Percentiles rank a stretch among this genome's conserved stretches.
Evolutionary conservation across 2,113 vertebrate genomes (phyloP).

Genomic region (Spea bombifrons): DNA sequence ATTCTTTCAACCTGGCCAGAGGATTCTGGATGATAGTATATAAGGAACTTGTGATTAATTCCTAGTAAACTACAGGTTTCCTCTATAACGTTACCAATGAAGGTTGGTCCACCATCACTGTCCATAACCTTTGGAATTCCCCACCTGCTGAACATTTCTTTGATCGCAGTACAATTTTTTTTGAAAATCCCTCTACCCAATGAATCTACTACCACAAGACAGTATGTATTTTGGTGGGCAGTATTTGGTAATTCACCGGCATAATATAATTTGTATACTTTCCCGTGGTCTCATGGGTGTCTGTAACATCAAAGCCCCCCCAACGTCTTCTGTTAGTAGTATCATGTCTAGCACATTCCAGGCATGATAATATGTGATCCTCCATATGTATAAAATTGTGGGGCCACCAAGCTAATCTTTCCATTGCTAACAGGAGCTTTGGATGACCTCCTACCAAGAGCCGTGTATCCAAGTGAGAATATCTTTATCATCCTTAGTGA

Average conservation of each 20-base stretch:
- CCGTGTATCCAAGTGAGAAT: too few species aligned
- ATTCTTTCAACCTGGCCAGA: not conserved
- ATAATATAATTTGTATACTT: not conserved
- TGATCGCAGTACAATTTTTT: too few species aligned
- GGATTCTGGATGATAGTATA: not conserved
- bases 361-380: too few species aligned
- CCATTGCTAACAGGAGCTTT: too few species aligned
- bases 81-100: not conserved
- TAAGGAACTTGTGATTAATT: not conserved
- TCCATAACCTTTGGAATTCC: constrained; percentile 2
- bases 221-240: not conserved
- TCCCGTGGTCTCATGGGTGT: constrained; percentile 1
- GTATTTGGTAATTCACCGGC: not conserved
- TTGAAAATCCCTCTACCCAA: not conserved
- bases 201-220: not conserved
- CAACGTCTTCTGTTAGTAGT: not conserved
- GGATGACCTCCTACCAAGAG: too few species aligned
- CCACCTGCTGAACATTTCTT: constrained; percentile 7
- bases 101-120: not conserved
- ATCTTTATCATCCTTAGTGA: too few species aligned
- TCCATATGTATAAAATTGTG: too few species aligned
- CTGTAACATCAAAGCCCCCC: not conserved
- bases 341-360: not conserved
- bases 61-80: not conserved
- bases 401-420: too few species aligned